phyloP scores from a whole-genome alignment of 2,113 vertebrate genomes.

The Ammospiza nelsoni region DNA sequence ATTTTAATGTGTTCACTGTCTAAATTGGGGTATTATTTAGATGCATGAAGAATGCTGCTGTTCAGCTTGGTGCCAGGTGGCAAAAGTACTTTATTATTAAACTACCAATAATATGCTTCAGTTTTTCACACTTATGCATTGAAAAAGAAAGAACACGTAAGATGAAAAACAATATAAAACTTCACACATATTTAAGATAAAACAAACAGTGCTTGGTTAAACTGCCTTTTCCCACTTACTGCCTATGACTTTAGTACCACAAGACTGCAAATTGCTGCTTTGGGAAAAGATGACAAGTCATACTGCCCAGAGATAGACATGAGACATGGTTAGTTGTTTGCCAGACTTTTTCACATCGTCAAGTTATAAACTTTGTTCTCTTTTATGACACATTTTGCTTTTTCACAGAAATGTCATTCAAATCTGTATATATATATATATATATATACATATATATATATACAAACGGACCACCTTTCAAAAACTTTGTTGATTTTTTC shows the following conservation, averaged over 20 bases:
- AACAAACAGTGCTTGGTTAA: not conserved
- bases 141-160: not conserved
- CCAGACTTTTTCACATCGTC: not conserved
- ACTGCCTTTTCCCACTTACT: not conserved
- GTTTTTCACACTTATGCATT: not conserved
- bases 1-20: not conserved
- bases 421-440: not conserved
- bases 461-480: not conserved
- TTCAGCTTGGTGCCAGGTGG: not conserved
- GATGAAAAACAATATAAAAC: not conserved
- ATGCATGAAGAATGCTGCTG: not conserved
- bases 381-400: not conserved
- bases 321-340: not conserved
- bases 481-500: not conserved
- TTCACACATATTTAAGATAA: not conserved
- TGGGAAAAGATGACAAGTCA: not conserved
- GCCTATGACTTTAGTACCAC: not conserved
- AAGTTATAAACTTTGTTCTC: not conserved
- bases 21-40: not conserved
- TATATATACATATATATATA: not conserved
- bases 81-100: not conserved
- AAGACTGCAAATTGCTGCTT: not conserved
- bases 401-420: not conserved
- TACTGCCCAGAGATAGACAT: not conserved
- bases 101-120: rapidly evolving